phyloP scores from a whole-genome alignment of 2,113 vertebrate species.

The Elaphurus davidianus region DNA sequence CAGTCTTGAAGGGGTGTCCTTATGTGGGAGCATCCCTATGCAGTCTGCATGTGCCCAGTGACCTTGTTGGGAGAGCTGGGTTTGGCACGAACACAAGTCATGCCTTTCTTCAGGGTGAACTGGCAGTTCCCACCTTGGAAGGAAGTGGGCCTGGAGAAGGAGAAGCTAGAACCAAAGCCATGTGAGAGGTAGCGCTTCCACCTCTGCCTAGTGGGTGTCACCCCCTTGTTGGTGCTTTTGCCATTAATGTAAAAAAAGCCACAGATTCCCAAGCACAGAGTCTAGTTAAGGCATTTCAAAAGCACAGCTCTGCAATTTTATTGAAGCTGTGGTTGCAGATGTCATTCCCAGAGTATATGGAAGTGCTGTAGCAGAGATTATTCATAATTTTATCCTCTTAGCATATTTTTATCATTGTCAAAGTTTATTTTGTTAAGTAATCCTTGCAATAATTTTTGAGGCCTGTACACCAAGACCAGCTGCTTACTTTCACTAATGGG shows the following conservation, averaged over 20 bases:
- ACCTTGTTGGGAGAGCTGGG: neutral
- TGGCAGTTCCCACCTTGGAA: neutral
- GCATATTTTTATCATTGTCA: neutral
- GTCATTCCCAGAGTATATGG: conserved; percentile 25
- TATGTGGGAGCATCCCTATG: neutral
- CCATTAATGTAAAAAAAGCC: conserved; percentile 69
- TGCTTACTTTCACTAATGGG: neutral
- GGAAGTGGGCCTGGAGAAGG: neutral
- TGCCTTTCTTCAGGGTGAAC: neutral
- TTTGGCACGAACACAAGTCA: neutral
- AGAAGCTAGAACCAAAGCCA: neutral
- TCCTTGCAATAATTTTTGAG: neutral
- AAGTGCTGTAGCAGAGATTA: neutral
- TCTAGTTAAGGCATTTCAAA: conserved; percentile 51
- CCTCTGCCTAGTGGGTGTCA: neutral
- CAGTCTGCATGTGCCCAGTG: neutral
- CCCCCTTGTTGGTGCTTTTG: conserved; percentile 51
- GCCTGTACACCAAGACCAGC: neutral
- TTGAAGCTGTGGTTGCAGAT: conserved; percentile 40
- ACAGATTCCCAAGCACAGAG: neutral
- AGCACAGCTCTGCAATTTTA: conserved; percentile 6
- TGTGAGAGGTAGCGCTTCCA: neutral
- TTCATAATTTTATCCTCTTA: neutral
- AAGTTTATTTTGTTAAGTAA: neutral
- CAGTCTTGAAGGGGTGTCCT: neutral